Conservation (phyloP, 2,113 vertebrate species). For the Patagioenas fasciata region DNA sequence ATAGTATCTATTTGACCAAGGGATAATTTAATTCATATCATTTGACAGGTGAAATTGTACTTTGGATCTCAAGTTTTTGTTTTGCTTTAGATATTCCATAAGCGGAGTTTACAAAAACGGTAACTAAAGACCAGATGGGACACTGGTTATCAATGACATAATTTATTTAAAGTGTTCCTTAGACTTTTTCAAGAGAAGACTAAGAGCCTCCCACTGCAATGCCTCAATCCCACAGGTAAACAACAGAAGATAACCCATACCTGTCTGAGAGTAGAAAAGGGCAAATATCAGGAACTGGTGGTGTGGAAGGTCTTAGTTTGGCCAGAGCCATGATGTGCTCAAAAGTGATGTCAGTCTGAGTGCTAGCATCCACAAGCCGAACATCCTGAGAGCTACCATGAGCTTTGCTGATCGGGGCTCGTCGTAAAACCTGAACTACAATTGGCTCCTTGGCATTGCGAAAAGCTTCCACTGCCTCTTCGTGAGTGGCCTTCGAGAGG, state of each 20-base stretch:
- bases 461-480: constrained; percentile 91
- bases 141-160: neutral
- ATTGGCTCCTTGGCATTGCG: constrained; percentile 92
- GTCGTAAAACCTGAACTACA: constrained; percentile 92
- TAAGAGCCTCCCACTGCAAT: neutral
- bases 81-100: constrained; percentile 1
- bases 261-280: constrained; percentile 97
- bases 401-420: constrained; percentile 81
- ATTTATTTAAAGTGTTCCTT: neutral
- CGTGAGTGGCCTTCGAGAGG: constrained; percentile 91
- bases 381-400: constrained; percentile 83
- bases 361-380: constrained; percentile 89
- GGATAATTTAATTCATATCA: neutral
- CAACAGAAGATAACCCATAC: constrained; percentile 66
- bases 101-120: neutral
- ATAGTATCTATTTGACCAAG: neutral
- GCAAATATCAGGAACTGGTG: constrained; percentile 95
- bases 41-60: neutral
- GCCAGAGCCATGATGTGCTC: constrained; percentile 96
- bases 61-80: neutral
- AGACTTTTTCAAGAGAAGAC: neutral
- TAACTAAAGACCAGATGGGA: neutral
- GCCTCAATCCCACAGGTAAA: neutral
- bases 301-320: constrained; percentile 90
- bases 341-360: constrained; percentile 97